Conservation (phyloP, 37 sponge, comb jelly and placozoan genomes). For the Diacarnus erythraeanus region DNA sequence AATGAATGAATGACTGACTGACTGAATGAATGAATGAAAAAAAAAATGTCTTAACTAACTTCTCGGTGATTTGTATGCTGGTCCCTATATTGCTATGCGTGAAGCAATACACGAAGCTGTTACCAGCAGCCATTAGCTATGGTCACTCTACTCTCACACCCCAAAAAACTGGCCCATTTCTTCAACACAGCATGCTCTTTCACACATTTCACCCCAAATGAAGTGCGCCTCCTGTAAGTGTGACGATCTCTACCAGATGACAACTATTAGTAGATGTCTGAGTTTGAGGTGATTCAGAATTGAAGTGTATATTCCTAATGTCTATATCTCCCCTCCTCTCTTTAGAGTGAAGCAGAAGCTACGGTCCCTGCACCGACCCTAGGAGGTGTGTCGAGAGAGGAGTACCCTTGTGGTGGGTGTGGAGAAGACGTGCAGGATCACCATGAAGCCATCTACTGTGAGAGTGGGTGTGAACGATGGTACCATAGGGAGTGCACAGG, state of each 20-base stretch:
- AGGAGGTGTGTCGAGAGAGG: constrained; percentile 10
- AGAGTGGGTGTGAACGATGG: constrained; percentile 79
- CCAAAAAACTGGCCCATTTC: no score
- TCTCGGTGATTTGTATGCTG: constrained; percentile 32
- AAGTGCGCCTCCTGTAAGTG: no score
- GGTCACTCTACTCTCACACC: no score
- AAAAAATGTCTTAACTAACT: constrained; percentile 27
- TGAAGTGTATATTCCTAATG: not conserved
- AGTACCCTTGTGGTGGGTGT: constrained; percentile 85
- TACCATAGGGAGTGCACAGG: constrained; percentile 68
- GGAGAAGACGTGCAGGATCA: constrained; percentile 64
- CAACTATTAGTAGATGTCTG: not conserved
- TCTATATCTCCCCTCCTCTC: not conserved
- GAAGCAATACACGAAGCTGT: constrained; percentile 20
- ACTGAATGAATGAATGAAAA: no score
- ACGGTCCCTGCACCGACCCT: not conserved
- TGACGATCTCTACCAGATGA: no score
- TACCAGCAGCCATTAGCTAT: no score
- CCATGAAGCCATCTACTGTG: constrained; percentile 82
- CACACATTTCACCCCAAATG: no score
- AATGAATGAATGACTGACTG: no score
- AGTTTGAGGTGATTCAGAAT: not conserved
- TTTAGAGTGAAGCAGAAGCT: constrained; percentile 3
- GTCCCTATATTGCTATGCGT: constrained; percentile 32
- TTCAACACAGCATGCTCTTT: no score